Conservation (phyloP, 2,797 vertebrate species). For the Amniataba percoides region DNA sequence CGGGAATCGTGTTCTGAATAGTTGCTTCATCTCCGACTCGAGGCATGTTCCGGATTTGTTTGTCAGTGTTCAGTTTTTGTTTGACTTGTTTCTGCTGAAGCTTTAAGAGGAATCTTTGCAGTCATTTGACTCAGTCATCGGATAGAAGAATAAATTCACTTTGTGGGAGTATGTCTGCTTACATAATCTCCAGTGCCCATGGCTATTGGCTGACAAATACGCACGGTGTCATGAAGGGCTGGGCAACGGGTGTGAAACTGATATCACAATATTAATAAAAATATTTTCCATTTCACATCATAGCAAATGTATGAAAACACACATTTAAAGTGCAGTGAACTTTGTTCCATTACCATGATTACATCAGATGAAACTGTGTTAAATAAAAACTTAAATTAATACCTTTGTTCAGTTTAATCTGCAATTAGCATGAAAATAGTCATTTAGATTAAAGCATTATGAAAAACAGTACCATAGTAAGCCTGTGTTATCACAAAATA, state of each 20-base stretch:
- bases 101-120: slow-evolving; percentile 19
- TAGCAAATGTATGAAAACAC: background rate
- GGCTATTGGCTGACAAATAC: slow-evolving; percentile 11
- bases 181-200: background rate
- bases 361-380: background rate
- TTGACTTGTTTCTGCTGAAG: slow-evolving; percentile 7
- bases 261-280: background rate
- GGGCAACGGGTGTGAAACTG: background rate
- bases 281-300: background rate
- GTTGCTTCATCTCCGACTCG: background rate
- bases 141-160: slow-evolving; percentile 12
- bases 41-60: slow-evolving; percentile 20
- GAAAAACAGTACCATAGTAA: background rate
- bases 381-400: background rate
- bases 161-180: background rate
- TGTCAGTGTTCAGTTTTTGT: slow-evolving; percentile 1
- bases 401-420: background rate
- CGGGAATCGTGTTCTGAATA: slow-evolving; percentile 21
- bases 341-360: background rate
- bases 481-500: background rate
- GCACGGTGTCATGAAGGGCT: background rate
- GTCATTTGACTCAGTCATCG: slow-evolving; percentile 23
- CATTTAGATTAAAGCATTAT: background rate
- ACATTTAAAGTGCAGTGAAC: background rate
- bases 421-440: background rate